phyloP scores from a whole-genome alignment of 2,797 vertebrate genomes.

The Hoplostethus mediterraneus region DNA sequence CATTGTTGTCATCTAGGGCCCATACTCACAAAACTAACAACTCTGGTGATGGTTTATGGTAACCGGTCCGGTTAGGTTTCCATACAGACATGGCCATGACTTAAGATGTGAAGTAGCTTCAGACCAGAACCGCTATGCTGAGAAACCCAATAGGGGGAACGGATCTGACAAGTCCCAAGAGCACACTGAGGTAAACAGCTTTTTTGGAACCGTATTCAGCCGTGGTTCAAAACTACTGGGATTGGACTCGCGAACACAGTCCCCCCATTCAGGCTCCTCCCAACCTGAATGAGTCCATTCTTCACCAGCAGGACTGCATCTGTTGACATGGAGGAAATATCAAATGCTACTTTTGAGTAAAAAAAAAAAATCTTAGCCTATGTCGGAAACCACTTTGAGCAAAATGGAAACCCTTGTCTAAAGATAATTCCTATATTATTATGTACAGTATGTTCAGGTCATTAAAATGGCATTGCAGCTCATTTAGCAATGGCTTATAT shows the following conservation, averaged over 20 bases:
- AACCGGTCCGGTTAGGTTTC: not conserved
- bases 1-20: too few relatives aligned
- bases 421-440: not conserved
- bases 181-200: constrained; percentile 22
- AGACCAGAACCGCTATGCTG: not conserved
- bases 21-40: too few relatives aligned
- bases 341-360: constrained; percentile 60
- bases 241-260: constrained; percentile 38
- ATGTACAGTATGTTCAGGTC: not conserved
- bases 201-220: constrained; percentile 46
- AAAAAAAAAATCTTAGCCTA: constrained; percentile 35
- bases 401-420: not conserved
- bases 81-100: not conserved
- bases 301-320: constrained; percentile 45
- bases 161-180: not conserved
- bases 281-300: constrained; percentile 67
- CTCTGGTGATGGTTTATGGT: too few relatives aligned
- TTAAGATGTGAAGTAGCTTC: not conserved
- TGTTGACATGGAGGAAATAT: constrained; percentile 60
- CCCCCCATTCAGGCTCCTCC: constrained; percentile 36
- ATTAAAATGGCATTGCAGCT: not conserved
- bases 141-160: not conserved
- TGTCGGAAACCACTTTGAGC: constrained; percentile 16
- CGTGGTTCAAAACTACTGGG: constrained; percentile 32
- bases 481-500: not conserved